Percentiles rank a stretch among this genome's conserved stretches.
These are phyloP conservation scores for Arbacia lixula DNA, from an alignment of 53 echinoderm and acorn worm genomes.

Conservation along the genomic window DNA sequence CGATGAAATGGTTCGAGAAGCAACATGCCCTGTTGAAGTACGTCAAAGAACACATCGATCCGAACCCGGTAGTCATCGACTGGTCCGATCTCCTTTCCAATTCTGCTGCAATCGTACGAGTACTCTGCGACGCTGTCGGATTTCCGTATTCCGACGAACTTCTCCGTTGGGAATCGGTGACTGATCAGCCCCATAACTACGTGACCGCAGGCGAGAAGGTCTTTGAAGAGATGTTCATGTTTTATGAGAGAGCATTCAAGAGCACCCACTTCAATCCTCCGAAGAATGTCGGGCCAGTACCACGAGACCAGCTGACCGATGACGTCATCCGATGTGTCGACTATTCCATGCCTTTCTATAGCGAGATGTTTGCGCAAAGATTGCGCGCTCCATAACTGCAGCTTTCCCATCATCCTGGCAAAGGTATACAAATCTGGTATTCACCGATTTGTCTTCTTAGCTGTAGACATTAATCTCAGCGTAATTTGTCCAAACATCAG, in stretches of 20 bases:
- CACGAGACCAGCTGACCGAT: conserved; percentile 10
- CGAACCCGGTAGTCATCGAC: conserved; percentile 13
- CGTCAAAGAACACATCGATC: conserved; percentile 8
- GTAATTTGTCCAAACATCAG: too few relatives aligned
- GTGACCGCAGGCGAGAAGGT: not conserved
- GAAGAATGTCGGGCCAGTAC: not conserved
- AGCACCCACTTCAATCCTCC: not conserved
- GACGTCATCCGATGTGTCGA: conserved; percentile 12
- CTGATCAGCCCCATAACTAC: not conserved
- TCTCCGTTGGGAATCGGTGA: not conserved
- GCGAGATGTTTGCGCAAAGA: conserved; percentile 4
- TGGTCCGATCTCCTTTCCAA: conserved; percentile 8
- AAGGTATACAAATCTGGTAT: too few relatives aligned
- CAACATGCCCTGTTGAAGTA: conserved; percentile 5
- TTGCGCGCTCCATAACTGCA: not conserved
- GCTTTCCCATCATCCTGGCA: too few relatives aligned
- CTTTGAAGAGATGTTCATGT: not conserved
- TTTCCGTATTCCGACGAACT: conserved; percentile 14
- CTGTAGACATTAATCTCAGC: too few relatives aligned
- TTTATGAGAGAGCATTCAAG: conserved; percentile 24
- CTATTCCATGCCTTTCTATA: conserved; percentile 14
- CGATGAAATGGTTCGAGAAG: conserved; percentile 7
- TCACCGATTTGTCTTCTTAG: too few relatives aligned
- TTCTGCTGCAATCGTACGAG: not conserved
- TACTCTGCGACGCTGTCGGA: conserved; percentile 32